Evolutionary conservation across 2,888 invertebrate species (phyloP).

Genomic region (Monoplex corrugatus): DNA sequence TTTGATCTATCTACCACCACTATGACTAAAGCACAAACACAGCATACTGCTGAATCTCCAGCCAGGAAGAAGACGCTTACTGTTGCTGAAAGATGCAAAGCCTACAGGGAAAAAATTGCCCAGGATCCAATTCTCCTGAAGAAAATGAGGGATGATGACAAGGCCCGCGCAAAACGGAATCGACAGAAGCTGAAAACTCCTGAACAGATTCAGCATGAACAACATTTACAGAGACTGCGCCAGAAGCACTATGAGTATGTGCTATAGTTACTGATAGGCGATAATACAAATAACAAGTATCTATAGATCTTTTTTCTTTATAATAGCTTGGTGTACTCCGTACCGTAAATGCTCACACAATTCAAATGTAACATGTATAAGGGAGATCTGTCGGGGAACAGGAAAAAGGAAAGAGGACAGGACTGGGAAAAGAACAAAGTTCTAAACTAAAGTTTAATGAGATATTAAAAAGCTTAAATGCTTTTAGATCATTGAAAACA

Average conservation of each 20-base stretch:
- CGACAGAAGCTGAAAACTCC: background rate
- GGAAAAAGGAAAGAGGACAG: too few species aligned
- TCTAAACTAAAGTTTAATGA: background rate
- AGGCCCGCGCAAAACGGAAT: background rate
- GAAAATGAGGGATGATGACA: background rate
- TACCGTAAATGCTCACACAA: too few species aligned
- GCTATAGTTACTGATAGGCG: too few species aligned
- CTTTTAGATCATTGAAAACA: background rate
- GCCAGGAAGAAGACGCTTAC: background rate
- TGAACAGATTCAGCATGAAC: background rate
- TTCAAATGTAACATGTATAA: background rate
- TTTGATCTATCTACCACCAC: background rate
- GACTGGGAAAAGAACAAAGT: too few species aligned
- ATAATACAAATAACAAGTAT: too few species aligned
- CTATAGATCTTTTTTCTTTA: too few species aligned
- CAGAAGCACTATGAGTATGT: background rate
- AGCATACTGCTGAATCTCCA: too few species aligned
- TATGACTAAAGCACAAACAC: background rate
- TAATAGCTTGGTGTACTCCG: too few species aligned
- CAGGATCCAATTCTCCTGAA: background rate
- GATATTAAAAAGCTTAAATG: background rate
- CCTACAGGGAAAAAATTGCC: background rate
- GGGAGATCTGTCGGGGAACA: too few species aligned
- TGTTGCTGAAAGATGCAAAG: background rate
- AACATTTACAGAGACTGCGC: background rate